These are phyloP conservation scores for Chrysodeixis includens DNA, from an alignment of 2,888 invertebrate genomes.

Conservation along the genomic window DNA sequence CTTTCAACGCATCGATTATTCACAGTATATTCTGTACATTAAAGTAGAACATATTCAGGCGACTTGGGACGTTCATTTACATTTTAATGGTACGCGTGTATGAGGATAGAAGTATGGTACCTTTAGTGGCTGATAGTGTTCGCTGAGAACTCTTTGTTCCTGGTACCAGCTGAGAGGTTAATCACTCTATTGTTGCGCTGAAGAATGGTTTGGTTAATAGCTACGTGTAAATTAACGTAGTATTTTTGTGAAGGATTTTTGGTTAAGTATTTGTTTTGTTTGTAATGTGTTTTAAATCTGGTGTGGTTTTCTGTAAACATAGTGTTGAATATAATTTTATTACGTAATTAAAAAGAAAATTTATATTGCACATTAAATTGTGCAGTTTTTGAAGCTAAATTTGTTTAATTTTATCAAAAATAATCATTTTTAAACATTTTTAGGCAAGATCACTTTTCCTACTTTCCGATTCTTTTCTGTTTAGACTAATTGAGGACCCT, in stretches of 20 bases:
- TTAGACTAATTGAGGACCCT: no score
- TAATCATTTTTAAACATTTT: no score
- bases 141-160: conserved; percentile 55
- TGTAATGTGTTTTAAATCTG: no score
- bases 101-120: conserved; percentile 51
- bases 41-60: conserved; percentile 64
- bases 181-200: conserved; percentile 56
- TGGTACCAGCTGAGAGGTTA: conserved; percentile 55
- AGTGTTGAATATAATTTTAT: no score
- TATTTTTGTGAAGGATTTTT: conserved; percentile 22
- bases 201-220: conserved; percentile 48
- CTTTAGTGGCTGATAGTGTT: conserved; percentile 57
- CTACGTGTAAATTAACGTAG: conserved; percentile 27
- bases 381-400: no score
- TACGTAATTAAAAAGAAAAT: no score
- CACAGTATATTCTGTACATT: conserved; percentile 57
- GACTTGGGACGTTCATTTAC: conserved; percentile 81
- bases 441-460: no score
- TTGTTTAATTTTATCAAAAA: no score
- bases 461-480: no score
- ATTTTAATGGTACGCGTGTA: conserved; percentile 74
- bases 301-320: no score
- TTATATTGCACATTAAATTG: no score
- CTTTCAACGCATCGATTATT: conserved; percentile 67
- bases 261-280: conserved; percentile 11